Percentiles rank a stretch among this genome's conserved stretches.
Evolutionary conservation across 2,888 invertebrate species (phyloP).

Genomic region (Mycalesis mineus): DNA sequence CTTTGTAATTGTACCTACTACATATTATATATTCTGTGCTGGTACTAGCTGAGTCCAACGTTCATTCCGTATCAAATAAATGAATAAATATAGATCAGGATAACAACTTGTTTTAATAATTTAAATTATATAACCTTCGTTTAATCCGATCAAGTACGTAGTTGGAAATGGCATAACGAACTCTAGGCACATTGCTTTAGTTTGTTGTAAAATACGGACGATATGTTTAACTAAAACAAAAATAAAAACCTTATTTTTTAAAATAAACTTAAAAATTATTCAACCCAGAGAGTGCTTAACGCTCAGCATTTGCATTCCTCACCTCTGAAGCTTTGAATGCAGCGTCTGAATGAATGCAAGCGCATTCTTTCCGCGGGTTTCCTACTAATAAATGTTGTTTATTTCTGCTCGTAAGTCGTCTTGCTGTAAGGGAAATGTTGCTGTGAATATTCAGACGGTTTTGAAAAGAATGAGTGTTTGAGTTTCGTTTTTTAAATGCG

Average conservation of each 20-base stretch:
- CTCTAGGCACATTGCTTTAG: too few species aligned
- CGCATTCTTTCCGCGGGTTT: conserved; percentile 5
- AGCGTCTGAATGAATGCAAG: conserved; percentile 1
- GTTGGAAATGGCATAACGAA: too few species aligned
- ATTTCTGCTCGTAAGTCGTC: conserved; percentile 2
- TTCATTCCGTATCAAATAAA: too few species aligned
- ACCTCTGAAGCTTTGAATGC: conserved; percentile 10
- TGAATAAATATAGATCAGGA: too few species aligned
- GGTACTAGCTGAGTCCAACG: too few species aligned
- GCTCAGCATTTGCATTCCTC: conserved; percentile 5
- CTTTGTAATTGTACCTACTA: too few species aligned
- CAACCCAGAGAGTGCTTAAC: background rate
- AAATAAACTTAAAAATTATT: background rate
- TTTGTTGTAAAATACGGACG: too few species aligned
- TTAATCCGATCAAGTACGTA: too few species aligned
- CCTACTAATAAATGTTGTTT: conserved; percentile 13
- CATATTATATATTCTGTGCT: too few species aligned
- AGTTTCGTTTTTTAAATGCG: background rate
- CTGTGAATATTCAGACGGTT: background rate
- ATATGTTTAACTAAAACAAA: too few species aligned
- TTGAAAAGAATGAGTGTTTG: background rate
- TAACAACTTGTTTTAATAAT: too few species aligned
- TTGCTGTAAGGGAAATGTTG: background rate
- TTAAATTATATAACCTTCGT: too few species aligned
- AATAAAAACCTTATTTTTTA: background rate